Conservation (phyloP, 2,888 invertebrate genomes). For the Andrena trimmerana region DNA sequence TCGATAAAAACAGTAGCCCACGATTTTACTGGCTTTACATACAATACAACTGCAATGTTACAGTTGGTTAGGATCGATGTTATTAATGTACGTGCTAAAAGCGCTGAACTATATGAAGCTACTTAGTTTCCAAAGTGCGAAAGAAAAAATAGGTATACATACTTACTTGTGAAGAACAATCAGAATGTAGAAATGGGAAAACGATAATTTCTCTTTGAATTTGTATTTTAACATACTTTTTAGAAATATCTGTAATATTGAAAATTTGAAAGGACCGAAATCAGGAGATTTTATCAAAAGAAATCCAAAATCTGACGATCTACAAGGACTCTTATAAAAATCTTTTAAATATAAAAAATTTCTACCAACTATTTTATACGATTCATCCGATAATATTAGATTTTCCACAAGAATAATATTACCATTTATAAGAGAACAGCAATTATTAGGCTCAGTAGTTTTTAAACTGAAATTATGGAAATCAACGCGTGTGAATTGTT, state of each 20-base stretch:
- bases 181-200: constrained; percentile 1
- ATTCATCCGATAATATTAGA: neutral
- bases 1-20: neutral
- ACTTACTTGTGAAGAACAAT: constrained; percentile 2
- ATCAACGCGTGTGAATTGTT: neutral
- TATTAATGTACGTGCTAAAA: no score
- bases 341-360: neutral
- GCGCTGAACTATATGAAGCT: no score
- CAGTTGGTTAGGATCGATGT: neutral
- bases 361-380: constrained; percentile 2
- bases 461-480: neutral
- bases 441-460: neutral
- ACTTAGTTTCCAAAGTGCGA: no score
- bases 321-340: neutral
- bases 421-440: neutral
- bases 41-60: constrained; percentile 7
- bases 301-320: neutral
- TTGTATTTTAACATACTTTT: constrained; percentile 2
- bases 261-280: neutral
- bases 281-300: neutral
- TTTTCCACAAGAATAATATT: neutral
- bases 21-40: neutral
- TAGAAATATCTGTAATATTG: neutral
- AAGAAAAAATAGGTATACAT: no score
- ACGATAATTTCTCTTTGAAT: neutral